phyloP scores from a whole-genome alignment of 2,113 vertebrate species.

The Boulengeromyrus knoepffleri region DNA sequence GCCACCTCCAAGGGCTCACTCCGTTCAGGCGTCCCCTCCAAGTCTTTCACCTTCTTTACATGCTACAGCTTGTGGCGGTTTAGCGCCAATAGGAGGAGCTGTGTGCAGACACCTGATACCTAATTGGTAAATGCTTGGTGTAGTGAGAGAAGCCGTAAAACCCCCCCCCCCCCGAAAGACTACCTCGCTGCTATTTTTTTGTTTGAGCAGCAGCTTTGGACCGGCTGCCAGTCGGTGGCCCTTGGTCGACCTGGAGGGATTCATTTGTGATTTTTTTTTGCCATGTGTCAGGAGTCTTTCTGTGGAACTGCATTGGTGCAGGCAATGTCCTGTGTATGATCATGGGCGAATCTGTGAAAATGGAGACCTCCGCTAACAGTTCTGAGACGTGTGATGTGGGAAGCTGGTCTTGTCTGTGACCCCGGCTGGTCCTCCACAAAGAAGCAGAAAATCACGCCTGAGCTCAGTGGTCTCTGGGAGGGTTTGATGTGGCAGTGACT shows the following conservation, averaged over 20 bases:
- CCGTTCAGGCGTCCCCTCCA: not conserved
- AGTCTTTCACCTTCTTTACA: not conserved
- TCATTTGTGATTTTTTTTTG: not conserved
- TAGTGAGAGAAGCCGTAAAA: not conserved
- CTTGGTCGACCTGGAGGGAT: not conserved
- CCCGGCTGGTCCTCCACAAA: not conserved
- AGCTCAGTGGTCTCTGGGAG: not conserved
- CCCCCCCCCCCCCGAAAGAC: not conserved
- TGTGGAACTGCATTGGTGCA: not conserved
- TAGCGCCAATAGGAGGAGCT: not conserved
- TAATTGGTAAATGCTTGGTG: not conserved
- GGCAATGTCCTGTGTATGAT: not conserved
- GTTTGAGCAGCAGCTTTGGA: not conserved
- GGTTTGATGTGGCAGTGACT: not conserved
- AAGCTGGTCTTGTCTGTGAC: not conserved
- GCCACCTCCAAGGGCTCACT: not conserved
- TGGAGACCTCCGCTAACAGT: not conserved
- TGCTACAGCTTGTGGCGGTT: too few relatives aligned
- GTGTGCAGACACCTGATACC: not conserved
- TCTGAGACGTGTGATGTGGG: not conserved
- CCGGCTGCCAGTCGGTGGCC: not conserved
- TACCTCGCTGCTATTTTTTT: not conserved
- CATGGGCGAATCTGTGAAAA: not conserved
- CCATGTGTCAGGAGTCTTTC: not conserved
- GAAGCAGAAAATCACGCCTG: not conserved